Conservation (phyloP, 1,140 invertebrate species). For the Ips typographus region DNA sequence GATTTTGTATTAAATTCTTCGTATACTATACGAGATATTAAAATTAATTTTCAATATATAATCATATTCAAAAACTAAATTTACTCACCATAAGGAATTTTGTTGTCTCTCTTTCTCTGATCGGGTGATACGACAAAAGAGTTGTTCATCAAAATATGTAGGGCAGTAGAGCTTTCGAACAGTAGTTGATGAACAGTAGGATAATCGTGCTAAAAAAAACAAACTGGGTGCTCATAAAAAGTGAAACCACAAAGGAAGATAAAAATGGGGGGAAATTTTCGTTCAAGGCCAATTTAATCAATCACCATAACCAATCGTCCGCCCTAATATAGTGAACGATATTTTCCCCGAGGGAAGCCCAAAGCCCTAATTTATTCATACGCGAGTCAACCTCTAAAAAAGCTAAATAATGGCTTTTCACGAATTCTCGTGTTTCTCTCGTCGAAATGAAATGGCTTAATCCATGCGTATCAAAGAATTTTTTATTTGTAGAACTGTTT, state of each 20-base stretch:
- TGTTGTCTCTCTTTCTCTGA: constrained; percentile 64
- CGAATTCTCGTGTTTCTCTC: constrained; percentile 18
- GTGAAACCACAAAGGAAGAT: not conserved
- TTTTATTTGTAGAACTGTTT: constrained; percentile 19
- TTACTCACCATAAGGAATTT: constrained; percentile 71
- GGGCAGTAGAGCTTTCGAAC: constrained; percentile 74
- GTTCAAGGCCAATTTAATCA: constrained; percentile 17
- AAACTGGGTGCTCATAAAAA: not conserved
- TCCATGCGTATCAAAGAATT: constrained; percentile 20
- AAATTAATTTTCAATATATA: not conserved
- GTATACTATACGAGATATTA: not conserved
- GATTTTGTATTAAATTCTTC: no score
- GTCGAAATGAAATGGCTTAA: constrained; percentile 22
- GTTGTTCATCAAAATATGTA: constrained; percentile 82
- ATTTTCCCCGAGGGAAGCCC: constrained; percentile 15
- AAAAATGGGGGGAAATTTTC: constrained; percentile 8
- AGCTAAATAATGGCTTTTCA: constrained; percentile 25
- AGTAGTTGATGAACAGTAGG: constrained; percentile 74
- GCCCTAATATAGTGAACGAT: constrained; percentile 25
- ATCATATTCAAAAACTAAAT: not conserved
- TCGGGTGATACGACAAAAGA: constrained; percentile 63
- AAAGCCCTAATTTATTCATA: constrained; percentile 29
- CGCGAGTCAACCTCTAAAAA: constrained; percentile 19
- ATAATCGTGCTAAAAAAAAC: constrained; percentile 67
- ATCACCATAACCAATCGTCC: constrained; percentile 28